Evolutionary conservation across 1,140 invertebrate genomes (phyloP).

Genomic region (Nixonia krombeini): DNA sequence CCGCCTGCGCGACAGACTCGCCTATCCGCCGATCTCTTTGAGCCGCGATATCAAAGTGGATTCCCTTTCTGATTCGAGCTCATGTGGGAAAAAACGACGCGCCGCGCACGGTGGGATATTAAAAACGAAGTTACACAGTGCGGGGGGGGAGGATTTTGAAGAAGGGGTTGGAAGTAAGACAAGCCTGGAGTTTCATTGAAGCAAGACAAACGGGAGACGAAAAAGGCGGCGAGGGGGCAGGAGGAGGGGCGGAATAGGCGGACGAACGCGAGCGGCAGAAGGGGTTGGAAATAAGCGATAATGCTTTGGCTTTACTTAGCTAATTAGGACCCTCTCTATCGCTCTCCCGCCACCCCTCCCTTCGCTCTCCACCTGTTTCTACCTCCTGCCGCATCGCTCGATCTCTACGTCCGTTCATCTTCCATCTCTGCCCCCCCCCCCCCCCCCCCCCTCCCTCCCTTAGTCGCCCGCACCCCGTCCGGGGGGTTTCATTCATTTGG

Average conservation of each 20-base stretch:
- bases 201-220: constrained; percentile 24
- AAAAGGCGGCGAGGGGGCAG: too few relatives aligned
- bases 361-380: too few relatives aligned
- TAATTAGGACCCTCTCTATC: constrained; percentile 66
- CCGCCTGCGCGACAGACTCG: not conserved
- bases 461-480: constrained; percentile 33
- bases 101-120: constrained; percentile 27
- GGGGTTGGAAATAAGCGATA: constrained; percentile 70
- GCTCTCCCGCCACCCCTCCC: constrained; percentile 19
- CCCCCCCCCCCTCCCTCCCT: constrained; percentile 24
- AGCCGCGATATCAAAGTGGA: not conserved
- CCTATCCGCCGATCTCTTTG: not conserved
- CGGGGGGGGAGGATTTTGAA: constrained; percentile 7
- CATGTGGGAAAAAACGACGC: constrained; percentile 14
- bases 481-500: constrained; percentile 66
- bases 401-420: constrained; percentile 50
- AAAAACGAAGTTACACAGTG: constrained; percentile 14
- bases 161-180: too few relatives aligned
- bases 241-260: too few relatives aligned
- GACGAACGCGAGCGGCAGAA: constrained; percentile 46
- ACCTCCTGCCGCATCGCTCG: constrained; percentile 31
- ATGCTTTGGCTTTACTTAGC: constrained; percentile 71
- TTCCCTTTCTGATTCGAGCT: not conserved
- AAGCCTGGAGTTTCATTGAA: constrained; percentile 39
- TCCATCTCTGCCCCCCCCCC: constrained; percentile 24